Percentiles rank a stretch among this genome's conserved stretches.
phyloP scores from a whole-genome alignment of 2,797 vertebrate genomes.

The Eurystomus glaucurus region DNA sequence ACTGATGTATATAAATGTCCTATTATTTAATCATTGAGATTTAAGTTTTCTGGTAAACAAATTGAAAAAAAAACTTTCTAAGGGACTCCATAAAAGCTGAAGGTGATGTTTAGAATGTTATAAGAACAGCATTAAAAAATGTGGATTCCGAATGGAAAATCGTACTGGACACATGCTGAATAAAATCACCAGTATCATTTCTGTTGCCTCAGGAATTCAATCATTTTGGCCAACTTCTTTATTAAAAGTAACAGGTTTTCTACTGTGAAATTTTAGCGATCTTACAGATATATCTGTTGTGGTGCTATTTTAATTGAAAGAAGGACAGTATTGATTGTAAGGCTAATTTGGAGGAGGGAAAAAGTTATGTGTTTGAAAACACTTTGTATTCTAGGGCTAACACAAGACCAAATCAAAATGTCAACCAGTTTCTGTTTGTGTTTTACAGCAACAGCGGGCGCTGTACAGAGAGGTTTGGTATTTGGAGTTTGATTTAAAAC shows the following conservation, averaged over 20 bases:
- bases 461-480: not conserved
- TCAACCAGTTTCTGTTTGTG: not conserved
- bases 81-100: slow-evolving; percentile 76
- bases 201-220: slow-evolving; percentile 55
- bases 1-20: slow-evolving; percentile 76
- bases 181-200: slow-evolving; percentile 84
- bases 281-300: not conserved
- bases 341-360: not conserved
- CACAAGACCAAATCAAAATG: not conserved
- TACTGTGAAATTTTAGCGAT: not conserved
- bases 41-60: slow-evolving; percentile 79
- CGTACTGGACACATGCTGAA: slow-evolving; percentile 82
- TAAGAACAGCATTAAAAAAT: slow-evolving; percentile 68
- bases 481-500: slow-evolving; percentile 5
- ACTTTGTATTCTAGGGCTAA: not conserved
- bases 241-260: not conserved
- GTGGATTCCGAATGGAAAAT: slow-evolving; percentile 81
- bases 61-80: slow-evolving; percentile 72
- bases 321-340: not conserved
- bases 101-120: slow-evolving; percentile 75
- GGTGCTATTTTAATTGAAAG: not conserved
- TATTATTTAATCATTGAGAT: slow-evolving; percentile 77
- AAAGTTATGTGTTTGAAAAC: not conserved
- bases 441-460: not conserved
- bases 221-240: slow-evolving; percentile 55